Base-by-base conservation (phyloP, 2,888 invertebrate species). In the Lepetodrilus schrolli region DNA sequence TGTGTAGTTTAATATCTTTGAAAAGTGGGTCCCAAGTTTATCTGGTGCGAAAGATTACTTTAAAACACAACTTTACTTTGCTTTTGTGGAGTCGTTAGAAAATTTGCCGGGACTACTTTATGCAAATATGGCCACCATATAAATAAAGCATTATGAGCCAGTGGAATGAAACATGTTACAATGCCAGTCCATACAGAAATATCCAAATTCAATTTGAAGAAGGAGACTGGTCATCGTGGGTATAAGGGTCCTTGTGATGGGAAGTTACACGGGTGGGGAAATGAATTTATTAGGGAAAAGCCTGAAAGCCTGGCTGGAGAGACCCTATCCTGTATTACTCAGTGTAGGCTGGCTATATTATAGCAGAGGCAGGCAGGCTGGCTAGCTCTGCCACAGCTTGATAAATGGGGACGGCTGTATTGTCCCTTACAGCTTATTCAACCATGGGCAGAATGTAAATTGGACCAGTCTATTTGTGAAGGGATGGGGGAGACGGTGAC, bases 361-460 rank as follows among this genome's bases (percentile, higher is more conserved):
- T 47, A 48, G 47, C 65, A 36, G 17, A 48, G 69, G 47, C 47
- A 43, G 47, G 23, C 69, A 70, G 50, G 37, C 66, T 26, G 58
- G n/a, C 17, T 36, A 36, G 8, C 36, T 34, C 79, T 82, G 82
- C 82, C 82, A 80, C 78, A 74, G 78, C 75, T 83, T 83, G 84
- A 84, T 84, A 83, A 83, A 84, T 84, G 81, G 79, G 77, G 78
- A 77, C 81, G 79, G 70, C 74, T 72, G 74, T 78, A 80, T 84
- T 84, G 84, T 84, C 81, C 80, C 80, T 82, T 80, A 77, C 70
- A 79, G 80, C 80, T 80, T 81, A 81, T 81, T 80, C 78, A 81
- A 78, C 78, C 78, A 78, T 76, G 73, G 65, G 72, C 68, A 74
- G 68, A 80, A 80, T 77, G 80, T 78, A 80, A 78, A 78, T 82